phyloP scores from a whole-genome alignment of 2,797 vertebrate genomes.

The Silurus lanzhouensis region DNA sequence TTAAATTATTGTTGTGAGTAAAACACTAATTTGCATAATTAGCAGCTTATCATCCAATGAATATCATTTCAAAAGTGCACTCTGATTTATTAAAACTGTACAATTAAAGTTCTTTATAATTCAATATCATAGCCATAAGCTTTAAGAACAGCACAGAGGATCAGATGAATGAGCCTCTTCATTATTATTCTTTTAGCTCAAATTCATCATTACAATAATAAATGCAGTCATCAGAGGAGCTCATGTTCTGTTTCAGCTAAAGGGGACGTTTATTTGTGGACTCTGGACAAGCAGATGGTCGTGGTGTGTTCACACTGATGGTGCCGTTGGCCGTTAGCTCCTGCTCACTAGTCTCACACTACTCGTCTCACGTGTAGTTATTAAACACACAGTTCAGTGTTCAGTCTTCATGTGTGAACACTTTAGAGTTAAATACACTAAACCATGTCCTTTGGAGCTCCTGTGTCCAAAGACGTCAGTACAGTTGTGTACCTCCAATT shows the following conservation, averaged over 20 bases:
- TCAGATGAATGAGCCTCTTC: background rate
- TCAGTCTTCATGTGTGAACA: background rate
- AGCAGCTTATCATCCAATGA: too few relatives aligned
- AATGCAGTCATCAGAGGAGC: background rate
- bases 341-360: background rate
- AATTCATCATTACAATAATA: background rate
- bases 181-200: background rate
- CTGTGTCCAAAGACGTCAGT: too few relatives aligned
- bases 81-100: background rate
- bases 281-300: conserved; percentile 19
- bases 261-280: conserved; percentile 6
- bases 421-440: background rate
- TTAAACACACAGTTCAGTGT: background rate
- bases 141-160: background rate
- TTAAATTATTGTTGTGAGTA: too few relatives aligned
- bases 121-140: background rate
- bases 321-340: background rate
- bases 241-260: background rate
- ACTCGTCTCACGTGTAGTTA: background rate
- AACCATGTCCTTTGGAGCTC: too few relatives aligned
- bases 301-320: background rate
- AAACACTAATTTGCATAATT: too few relatives aligned
- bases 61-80: background rate
- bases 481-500: too few relatives aligned
- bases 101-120: background rate